phyloP scores from a whole-genome alignment of 2,113 vertebrate genomes.

The Mesembrinibis cayennensis region DNA sequence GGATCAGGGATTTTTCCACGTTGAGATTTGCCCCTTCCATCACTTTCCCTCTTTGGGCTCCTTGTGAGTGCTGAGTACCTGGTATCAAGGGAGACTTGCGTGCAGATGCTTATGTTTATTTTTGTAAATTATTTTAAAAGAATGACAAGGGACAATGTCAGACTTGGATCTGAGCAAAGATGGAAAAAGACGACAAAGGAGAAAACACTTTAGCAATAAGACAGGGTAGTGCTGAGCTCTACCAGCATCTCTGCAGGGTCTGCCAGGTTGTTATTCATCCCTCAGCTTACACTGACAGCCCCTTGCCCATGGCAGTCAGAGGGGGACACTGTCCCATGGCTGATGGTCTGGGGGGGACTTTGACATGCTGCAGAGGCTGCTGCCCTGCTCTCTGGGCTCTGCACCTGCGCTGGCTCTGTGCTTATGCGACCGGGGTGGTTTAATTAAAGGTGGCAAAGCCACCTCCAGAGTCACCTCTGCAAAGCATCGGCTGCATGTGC shows the following conservation, averaged over 20 bases:
- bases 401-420: neutral
- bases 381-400: neutral
- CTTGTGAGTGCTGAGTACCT: neutral
- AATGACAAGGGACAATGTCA: neutral
- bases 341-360: neutral
- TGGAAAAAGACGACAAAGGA: neutral
- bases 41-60: neutral
- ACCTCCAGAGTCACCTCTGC: neutral
- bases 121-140: neutral
- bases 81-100: neutral
- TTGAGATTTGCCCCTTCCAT: neutral
- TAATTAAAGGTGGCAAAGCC: neutral
- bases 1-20: neutral
- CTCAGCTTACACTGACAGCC: neutral
- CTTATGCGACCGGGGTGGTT: neutral
- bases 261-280: neutral
- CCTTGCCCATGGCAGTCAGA: rapidly evolving
- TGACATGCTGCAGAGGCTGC: neutral
- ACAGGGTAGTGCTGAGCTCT: neutral
- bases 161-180: neutral
- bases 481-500: neutral
- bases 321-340: neutral
- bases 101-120: neutral
- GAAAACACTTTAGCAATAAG: neutral
- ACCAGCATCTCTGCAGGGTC: neutral